A percentile compares a stretch with the other conserved stretches of the same genome.
Evolutionary conservation across 1,140 invertebrate species (phyloP).

Genomic region (Doryteuthis pealeii): DNA sequence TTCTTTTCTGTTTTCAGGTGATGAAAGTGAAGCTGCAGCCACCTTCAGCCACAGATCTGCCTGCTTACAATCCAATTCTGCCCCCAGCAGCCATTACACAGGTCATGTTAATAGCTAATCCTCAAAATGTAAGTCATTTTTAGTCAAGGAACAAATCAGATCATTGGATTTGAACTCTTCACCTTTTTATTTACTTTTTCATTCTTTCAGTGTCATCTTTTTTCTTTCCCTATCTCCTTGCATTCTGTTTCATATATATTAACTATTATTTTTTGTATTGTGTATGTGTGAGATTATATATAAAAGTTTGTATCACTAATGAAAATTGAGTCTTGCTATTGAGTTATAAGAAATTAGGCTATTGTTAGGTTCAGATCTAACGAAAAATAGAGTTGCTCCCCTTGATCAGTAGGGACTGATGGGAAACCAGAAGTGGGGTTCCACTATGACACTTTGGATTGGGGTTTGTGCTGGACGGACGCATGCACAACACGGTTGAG

Average conservation of each 20-base stretch:
- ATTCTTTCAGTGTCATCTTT: background rate
- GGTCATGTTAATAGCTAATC: conserved; percentile 81
- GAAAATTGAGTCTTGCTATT: too few relatives aligned
- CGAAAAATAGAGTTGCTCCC: too few relatives aligned
- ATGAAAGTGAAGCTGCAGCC: conserved; percentile 84
- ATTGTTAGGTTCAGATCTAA: too few relatives aligned
- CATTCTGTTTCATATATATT: background rate
- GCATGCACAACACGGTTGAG: too few relatives aligned
- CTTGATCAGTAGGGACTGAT: too few relatives aligned
- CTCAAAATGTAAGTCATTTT: conserved; percentile 66
- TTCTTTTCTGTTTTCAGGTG: conserved; percentile 64
- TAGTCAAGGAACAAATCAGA: background rate
- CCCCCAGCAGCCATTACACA: conserved; percentile 84
- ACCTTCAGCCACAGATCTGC: conserved; percentile 78
- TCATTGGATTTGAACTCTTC: background rate
- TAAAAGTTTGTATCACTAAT: background rate
- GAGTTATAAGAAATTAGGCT: too few relatives aligned
- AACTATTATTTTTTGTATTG: background rate
- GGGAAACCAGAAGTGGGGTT: too few relatives aligned
- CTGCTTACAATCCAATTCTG: conserved; percentile 83
- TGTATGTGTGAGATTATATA: background rate
- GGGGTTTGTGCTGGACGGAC: too few relatives aligned
- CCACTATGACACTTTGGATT: too few relatives aligned
- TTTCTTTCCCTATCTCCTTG: background rate
- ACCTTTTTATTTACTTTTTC: background rate